phyloP scores from a whole-genome alignment of 2,113 vertebrate species.

The Erpornis zantholeuca region DNA sequence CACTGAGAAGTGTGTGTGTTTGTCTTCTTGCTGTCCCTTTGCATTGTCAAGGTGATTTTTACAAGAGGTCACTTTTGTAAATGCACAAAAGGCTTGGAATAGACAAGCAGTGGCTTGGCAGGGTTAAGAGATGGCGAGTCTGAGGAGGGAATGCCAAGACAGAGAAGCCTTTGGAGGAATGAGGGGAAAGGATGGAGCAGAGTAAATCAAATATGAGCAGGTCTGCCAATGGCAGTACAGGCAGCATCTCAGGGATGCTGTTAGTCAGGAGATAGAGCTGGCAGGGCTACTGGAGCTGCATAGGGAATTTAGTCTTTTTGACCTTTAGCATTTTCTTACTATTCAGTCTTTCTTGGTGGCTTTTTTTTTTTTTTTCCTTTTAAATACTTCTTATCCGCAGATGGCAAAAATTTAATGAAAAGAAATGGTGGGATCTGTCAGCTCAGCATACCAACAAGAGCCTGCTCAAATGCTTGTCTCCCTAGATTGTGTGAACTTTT shows the following conservation, averaged over 20 bases:
- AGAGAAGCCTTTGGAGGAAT: background rate
- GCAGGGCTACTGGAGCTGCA: background rate
- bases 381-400: background rate
- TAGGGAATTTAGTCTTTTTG: background rate
- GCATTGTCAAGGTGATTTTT: background rate
- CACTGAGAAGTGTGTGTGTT: background rate
- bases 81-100: accelerated
- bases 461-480: background rate
- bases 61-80: background rate
- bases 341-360: background rate
- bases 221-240: background rate
- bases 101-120: background rate
- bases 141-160: background rate
- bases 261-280: background rate
- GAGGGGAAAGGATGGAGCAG: background rate
- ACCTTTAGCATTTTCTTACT: background rate
- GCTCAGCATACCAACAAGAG: background rate
- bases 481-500: background rate
- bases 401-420: background rate
- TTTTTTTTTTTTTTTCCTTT: background rate
- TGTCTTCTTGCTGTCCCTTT: background rate
- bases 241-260: background rate
- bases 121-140: background rate
- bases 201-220: background rate
- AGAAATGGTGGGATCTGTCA: accelerated